A percentile compares a stretch with the other conserved stretches of the same genome.
Conservation (phyloP, 2,113 vertebrate genomes). For the Nothoprocta perdicaria region DNA sequence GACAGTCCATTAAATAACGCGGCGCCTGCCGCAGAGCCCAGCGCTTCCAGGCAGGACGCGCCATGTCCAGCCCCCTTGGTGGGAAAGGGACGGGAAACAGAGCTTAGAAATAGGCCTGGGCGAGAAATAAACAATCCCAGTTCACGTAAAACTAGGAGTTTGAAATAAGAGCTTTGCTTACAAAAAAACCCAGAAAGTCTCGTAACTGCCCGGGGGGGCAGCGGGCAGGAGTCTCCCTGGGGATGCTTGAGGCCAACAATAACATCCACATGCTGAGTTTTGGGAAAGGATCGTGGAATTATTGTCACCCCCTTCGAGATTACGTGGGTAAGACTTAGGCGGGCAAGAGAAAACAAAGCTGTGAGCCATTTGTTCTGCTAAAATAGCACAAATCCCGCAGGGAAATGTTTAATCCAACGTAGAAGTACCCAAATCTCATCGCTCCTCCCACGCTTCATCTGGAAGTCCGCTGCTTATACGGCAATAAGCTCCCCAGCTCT, state of each 20-base stretch:
- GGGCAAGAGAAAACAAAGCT: neutral
- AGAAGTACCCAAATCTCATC: neutral
- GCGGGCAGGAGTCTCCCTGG: neutral
- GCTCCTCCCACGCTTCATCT: neutral
- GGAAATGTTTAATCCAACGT: neutral
- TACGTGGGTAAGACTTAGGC: no score
- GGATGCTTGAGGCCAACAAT: fast-evolving
- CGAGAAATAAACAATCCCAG: neutral
- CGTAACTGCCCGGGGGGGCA: fast-evolving
- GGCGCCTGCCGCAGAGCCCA: neutral
- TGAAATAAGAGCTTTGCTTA: neutral
- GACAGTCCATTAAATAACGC: no score
- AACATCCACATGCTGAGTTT: fast-evolving
- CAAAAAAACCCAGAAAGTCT: no score
- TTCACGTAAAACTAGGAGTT: neutral
- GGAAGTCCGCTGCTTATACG: no score
- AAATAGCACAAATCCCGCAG: neutral
- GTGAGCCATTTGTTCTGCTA: neutral
- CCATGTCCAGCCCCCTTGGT: neutral
- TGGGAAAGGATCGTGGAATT: neutral
- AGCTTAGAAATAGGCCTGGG: neutral
- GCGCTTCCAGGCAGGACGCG: fast-evolving
- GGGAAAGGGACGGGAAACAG: conserved; percentile 19
- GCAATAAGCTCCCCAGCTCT: neutral
- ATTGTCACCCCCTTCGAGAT: neutral